Evolutionary conservation across 2,797 vertebrate genomes (phyloP).

Genomic region (Semaprochilodus insignis): DNA sequence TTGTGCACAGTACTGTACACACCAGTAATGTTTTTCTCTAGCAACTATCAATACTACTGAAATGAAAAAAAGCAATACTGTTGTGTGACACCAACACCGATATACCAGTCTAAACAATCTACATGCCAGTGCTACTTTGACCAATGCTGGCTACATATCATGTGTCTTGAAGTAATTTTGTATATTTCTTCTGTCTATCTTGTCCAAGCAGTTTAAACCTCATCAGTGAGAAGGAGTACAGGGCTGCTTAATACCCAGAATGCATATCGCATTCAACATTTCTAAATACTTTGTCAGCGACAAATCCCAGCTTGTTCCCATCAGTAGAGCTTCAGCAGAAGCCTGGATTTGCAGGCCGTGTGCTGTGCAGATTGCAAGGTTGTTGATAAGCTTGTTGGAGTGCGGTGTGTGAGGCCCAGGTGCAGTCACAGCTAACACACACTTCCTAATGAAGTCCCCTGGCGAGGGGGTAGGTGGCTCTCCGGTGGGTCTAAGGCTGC

Average conservation of each 20-base stretch:
- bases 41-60: too few relatives aligned
- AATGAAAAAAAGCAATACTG: too few relatives aligned
- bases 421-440: slow-evolving; percentile 27
- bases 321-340: slow-evolving; percentile 2
- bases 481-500: slow-evolving; percentile 1
- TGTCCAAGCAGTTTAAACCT: neutral
- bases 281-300: slow-evolving; percentile 21
- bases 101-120: neutral
- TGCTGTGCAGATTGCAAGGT: slow-evolving; percentile 24
- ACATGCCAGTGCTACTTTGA: neutral
- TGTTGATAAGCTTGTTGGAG: slow-evolving; percentile 18
- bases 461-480: slow-evolving; percentile 23
- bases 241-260: neutral
- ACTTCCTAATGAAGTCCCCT: slow-evolving; percentile 49
- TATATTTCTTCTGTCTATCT: neutral
- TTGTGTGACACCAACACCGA: neutral
- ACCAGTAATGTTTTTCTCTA: too few relatives aligned
- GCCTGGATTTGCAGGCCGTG: neutral
- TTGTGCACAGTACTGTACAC: too few relatives aligned
- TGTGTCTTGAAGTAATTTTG: neutral
- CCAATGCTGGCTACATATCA: neutral
- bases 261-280: neutral
- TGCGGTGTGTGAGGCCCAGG: slow-evolving; percentile 11
- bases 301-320: neutral
- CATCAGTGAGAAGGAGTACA: neutral